Percentiles rank a stretch among this genome's conserved stretches.
Evolutionary conservation across 2,888 invertebrate genomes (phyloP).

Genomic region (Brenthis ino): DNA sequence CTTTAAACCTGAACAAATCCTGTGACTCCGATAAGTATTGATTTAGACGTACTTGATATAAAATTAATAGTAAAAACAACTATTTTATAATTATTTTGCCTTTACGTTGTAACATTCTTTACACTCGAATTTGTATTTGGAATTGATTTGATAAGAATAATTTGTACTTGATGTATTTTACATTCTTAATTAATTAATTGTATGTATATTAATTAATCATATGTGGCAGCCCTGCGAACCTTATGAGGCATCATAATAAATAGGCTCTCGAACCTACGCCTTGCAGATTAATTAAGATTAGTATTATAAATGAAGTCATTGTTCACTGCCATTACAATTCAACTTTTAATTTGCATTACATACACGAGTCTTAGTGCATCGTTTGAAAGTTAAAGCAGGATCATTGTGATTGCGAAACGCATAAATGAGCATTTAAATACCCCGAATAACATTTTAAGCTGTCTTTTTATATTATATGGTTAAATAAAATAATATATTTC

Average conservation of each 20-base stretch:
- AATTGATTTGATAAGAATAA: too few relatives aligned
- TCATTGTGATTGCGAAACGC: slow-evolving; percentile 5
- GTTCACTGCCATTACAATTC: slow-evolving; percentile 18
- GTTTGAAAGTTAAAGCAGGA: slow-evolving; percentile 2
- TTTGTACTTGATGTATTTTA: too few relatives aligned
- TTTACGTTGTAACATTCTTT: too few relatives aligned
- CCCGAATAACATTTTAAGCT: not conserved
- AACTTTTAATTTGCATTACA: slow-evolving; percentile 16
- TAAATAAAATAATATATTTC: not conserved
- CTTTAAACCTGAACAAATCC: too few relatives aligned
- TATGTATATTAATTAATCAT: not conserved
- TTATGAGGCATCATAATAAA: slow-evolving; percentile 18
- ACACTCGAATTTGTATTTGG: too few relatives aligned
- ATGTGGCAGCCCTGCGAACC: not conserved
- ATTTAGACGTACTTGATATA: too few relatives aligned
- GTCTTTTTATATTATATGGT: not conserved
- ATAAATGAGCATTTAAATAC: not conserved
- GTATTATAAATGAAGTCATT: slow-evolving; percentile 22
- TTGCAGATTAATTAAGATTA: slow-evolving; percentile 30
- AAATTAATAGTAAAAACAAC: too few relatives aligned
- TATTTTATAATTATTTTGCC: too few relatives aligned
- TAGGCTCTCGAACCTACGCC: slow-evolving; percentile 19
- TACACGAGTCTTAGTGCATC: slow-evolving; percentile 13
- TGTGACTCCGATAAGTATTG: too few relatives aligned
- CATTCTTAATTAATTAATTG: not conserved